Evolutionary conservation across 2,888 invertebrate species (phyloP).

Genomic region (Chromoteleia sp.): DNA sequence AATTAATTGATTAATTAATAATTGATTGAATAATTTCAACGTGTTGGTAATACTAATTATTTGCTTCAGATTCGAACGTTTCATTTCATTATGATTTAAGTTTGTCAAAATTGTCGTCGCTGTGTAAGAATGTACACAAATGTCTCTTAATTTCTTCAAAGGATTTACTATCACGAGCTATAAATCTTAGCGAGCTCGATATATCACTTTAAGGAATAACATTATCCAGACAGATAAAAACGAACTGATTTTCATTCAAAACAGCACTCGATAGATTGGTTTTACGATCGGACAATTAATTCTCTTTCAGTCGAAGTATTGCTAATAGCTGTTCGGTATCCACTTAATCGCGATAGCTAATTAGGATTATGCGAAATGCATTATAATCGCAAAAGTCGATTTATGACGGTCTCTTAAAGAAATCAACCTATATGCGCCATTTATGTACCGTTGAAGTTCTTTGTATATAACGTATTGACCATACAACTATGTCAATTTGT

Average conservation of each 20-base stretch:
- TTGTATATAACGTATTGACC: neutral
- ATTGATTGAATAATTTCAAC: too few species aligned
- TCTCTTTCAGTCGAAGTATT: slow-evolving; percentile 22
- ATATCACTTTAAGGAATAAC: slow-evolving; percentile 48
- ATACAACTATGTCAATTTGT: neutral
- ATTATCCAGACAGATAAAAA: slow-evolving; percentile 42
- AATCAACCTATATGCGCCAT: slow-evolving; percentile 16
- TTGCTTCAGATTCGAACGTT: too few species aligned
- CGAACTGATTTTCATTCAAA: slow-evolving; percentile 54
- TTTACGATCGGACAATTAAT: slow-evolving; percentile 45
- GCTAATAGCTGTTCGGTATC: slow-evolving; percentile 25
- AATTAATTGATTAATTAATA: too few species aligned
- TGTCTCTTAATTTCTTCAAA: slow-evolving; percentile 31
- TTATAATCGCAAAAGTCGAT: slow-evolving; percentile 35
- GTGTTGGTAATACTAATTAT: too few species aligned
- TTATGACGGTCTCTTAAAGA: slow-evolving; percentile 31
- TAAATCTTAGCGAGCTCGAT: slow-evolving; percentile 45
- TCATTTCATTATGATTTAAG: neutral
- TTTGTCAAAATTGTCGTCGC: neutral
- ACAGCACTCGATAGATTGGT: slow-evolving; percentile 36
- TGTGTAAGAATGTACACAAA: neutral
- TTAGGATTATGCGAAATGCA: slow-evolving; percentile 59
- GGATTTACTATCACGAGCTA: slow-evolving; percentile 25
- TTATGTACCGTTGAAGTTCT: neutral
- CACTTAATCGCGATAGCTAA: slow-evolving; percentile 49